Conservation (phyloP, 2,888 invertebrate species). For the Athalia circularis region DNA sequence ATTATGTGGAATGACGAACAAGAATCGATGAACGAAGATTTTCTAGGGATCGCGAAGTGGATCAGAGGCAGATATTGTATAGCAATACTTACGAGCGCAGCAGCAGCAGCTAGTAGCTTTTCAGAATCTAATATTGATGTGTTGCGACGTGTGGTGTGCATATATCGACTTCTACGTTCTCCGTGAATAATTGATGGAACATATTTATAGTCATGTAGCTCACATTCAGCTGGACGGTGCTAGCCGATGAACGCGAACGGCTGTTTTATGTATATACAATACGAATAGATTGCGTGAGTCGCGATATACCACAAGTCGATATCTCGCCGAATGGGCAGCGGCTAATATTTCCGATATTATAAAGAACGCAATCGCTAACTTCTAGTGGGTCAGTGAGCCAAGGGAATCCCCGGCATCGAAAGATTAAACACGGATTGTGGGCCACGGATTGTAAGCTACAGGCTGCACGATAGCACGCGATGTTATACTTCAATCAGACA, state of each 20-base stretch:
- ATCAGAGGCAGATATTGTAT: no score
- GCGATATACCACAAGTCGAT: background rate
- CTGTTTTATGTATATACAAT: background rate
- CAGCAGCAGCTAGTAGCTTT: no score
- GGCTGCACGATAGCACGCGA: slow-evolving; percentile 27
- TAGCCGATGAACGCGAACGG: background rate
- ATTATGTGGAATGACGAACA: no score
- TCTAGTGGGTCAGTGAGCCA: slow-evolving; percentile 37
- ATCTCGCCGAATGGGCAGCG: slow-evolving; percentile 32
- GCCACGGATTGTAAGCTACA: background rate
- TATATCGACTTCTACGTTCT: slow-evolving; percentile 24
- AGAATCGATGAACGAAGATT: no score
- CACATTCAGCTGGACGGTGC: background rate
- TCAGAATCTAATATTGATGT: background rate
- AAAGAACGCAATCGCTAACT: slow-evolving; percentile 18
- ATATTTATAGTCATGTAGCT: background rate
- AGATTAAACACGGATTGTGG: slow-evolving; percentile 33
- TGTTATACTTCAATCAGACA: slow-evolving; percentile 13
- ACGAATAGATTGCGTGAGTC: slow-evolving; percentile 40
- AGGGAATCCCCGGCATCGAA: slow-evolving; percentile 37
- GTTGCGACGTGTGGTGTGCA: slow-evolving; percentile 1
- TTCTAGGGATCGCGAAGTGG: no score
- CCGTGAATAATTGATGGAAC: slow-evolving; percentile 36
- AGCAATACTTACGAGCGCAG: no score
- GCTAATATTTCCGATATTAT: slow-evolving; percentile 36